phyloP scores from a whole-genome alignment of 2,113 vertebrate species.

The Phasianus colchicus region DNA sequence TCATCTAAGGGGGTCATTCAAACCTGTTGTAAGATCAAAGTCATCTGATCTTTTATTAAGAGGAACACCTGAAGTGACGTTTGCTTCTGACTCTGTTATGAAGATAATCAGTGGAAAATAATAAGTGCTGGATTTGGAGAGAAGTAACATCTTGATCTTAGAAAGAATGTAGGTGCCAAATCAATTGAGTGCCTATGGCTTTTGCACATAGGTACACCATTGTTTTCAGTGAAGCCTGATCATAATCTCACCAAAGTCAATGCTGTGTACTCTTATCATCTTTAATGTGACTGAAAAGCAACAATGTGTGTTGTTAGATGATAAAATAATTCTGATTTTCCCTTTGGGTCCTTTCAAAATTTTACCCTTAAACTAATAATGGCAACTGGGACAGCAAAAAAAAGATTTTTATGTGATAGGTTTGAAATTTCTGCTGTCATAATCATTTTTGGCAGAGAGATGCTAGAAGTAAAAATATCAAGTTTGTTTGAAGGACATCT shows the following conservation, averaged over 20 bases:
- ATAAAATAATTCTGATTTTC: background rate
- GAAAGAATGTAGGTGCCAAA: background rate
- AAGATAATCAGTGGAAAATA: background rate
- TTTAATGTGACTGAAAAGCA: background rate
- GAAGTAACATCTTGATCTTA: background rate
- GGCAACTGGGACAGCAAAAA: background rate
- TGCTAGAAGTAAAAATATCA: background rate
- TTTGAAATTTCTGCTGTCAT: background rate
- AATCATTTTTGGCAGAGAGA: background rate
- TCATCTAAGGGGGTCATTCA: background rate
- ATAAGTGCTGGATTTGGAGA: background rate
- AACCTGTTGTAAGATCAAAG: background rate
- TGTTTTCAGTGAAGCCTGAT: background rate
- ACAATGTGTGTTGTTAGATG: fast-evolving
- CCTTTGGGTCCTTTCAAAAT: background rate
- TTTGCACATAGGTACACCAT: fast-evolving
- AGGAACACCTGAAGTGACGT: background rate
- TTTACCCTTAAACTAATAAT: background rate
- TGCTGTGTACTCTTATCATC: background rate
- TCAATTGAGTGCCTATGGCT: background rate
- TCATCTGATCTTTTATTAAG: background rate
- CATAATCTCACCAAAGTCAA: background rate
- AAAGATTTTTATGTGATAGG: background rate
- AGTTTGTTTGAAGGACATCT: background rate
- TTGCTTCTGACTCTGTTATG: background rate